phyloP scores from a whole-genome alignment of 2,888 invertebrate species.

The Hetaerina titia region DNA sequence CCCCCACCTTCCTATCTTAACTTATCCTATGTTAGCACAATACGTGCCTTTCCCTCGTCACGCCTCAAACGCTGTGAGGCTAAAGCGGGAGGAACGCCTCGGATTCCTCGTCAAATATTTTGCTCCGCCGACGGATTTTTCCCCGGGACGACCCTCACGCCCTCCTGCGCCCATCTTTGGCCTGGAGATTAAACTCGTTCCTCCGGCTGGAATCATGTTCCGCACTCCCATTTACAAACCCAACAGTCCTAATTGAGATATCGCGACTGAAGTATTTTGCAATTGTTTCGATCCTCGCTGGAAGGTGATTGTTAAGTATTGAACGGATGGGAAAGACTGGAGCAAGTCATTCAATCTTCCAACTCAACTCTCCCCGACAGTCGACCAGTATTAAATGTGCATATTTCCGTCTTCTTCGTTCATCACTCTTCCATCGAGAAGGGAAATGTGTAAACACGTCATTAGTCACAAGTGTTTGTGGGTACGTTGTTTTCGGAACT shows the following conservation, averaged over 20 bases:
- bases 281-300: neutral
- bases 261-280: neutral
- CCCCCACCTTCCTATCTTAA: neutral
- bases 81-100: slow-evolving; percentile 14
- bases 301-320: too few relatives aligned
- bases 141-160: neutral
- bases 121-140: slow-evolving; percentile 14
- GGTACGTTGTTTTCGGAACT: neutral
- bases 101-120: slow-evolving; percentile 33
- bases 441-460: neutral
- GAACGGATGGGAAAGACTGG: too few relatives aligned
- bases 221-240: neutral
- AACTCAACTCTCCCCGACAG: too few relatives aligned
- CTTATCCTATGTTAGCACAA: slow-evolving; percentile 26
- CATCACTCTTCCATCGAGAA: neutral
- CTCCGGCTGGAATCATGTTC: neutral
- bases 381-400: neutral
- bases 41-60: neutral
- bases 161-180: neutral
- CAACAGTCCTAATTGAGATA: neutral
- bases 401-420: neutral
- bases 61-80: neutral
- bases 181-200: neutral
- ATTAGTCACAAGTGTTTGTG: neutral
- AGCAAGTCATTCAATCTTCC: too few relatives aligned